A percentile compares a stretch with the other conserved stretches of the same genome.
phyloP scores from a whole-genome alignment of 2,888 invertebrate species.

The Lepidonotus clava region DNA sequence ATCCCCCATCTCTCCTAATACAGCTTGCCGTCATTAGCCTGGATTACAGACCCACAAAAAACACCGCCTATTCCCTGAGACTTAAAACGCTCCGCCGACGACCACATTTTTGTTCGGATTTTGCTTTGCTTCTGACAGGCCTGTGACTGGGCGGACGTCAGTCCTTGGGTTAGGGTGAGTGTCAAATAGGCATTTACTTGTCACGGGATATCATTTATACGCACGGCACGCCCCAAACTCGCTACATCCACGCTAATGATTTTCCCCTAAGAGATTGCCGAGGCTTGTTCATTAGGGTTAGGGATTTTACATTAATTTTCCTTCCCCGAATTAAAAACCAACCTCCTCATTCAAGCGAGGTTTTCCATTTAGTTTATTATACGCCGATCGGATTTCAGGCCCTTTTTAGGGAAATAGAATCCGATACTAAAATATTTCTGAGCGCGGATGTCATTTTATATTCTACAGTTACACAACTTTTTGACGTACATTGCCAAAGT shows the following conservation, averaged over 20 bases:
- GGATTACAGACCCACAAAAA: not conserved
- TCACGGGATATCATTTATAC: constrained; percentile 14
- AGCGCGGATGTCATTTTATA: not conserved
- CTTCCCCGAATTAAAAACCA: not conserved
- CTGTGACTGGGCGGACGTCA: not conserved
- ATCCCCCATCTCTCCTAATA: too few species aligned
- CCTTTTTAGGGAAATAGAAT: not conserved
- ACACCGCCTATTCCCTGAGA: not conserved
- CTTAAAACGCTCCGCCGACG: not conserved
- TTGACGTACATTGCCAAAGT: not conserved
- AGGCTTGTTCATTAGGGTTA: not conserved
- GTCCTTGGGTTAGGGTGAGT: not conserved
- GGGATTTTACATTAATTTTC: constrained; percentile 19
- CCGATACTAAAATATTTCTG: constrained; percentile 18
- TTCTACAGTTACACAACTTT: constrained; percentile 4
- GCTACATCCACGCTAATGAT: not conserved
- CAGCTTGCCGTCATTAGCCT: not conserved
- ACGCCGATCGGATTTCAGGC: not conserved
- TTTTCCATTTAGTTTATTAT: constrained; percentile 31
- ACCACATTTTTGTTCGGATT: not conserved
- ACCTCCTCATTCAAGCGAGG: constrained; percentile 1
- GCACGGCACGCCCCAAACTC: not conserved
- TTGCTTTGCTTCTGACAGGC: not conserved
- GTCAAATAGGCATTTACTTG: constrained; percentile 16
- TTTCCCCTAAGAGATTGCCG: constrained; percentile 3